These are phyloP conservation scores for Cephus rjabovi DNA, from an alignment of 2,888 invertebrate species.

Conservation along the genomic window DNA sequence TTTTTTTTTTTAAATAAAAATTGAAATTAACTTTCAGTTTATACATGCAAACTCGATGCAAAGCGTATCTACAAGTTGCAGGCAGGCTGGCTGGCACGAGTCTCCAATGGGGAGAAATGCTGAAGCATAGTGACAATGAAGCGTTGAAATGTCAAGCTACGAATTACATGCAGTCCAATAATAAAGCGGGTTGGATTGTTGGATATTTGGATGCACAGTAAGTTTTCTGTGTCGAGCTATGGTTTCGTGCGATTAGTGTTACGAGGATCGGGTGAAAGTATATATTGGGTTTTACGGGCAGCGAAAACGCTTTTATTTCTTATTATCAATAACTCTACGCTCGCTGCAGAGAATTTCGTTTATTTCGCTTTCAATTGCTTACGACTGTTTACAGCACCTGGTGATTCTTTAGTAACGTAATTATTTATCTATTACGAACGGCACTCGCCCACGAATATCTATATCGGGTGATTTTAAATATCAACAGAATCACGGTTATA, in stretches of 20 bases:
- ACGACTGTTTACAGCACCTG: too few species aligned
- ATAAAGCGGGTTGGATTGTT: neutral
- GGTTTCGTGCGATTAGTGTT: neutral
- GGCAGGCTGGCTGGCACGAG: neutral
- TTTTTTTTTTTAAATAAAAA: neutral
- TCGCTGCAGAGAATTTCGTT: neutral
- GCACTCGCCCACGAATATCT: too few species aligned
- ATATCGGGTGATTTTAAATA: too few species aligned
- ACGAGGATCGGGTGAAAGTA: neutral
- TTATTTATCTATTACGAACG: too few species aligned
- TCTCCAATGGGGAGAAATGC: neutral
- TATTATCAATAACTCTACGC: neutral
- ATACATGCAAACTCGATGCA: neutral
- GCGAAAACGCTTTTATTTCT: neutral
- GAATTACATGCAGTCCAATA: neutral
- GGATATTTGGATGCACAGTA: neutral
- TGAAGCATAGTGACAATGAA: neutral
- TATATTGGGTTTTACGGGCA: neutral
- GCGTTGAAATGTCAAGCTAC: neutral
- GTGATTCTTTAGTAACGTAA: too few species aligned
- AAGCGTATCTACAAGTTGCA: neutral
- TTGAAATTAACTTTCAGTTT: neutral
- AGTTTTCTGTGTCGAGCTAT: neutral
- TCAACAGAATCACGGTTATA: too few species aligned
- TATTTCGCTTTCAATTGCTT: neutral